A percentile compares a stretch with the other conserved stretches of the same genome.
phyloP scores from a whole-genome alignment of 2,888 invertebrate species.

The Allacma fusca region DNA sequence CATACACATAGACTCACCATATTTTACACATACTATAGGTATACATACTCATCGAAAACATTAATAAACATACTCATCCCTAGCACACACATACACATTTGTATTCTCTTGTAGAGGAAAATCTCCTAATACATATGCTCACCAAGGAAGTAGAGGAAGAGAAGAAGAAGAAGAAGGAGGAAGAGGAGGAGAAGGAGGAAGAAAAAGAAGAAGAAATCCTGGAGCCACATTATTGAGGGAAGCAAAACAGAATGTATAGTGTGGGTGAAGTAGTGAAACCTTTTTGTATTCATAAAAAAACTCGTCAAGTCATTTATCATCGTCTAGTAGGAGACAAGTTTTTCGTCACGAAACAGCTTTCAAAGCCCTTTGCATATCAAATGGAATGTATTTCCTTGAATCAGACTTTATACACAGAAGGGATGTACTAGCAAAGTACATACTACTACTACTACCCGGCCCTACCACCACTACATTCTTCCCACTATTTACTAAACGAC shows the following conservation, averaged over 20 bases:
- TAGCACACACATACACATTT: no score
- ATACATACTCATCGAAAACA: no score
- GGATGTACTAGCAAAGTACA: neutral
- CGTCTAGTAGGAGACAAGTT: conserved; percentile 48
- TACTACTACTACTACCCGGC: conserved; percentile 1
- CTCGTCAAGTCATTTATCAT: conserved; percentile 53
- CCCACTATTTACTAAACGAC: neutral
- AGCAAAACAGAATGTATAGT: conserved; percentile 32
- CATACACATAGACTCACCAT: neutral
- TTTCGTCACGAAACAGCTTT: conserved; percentile 46
- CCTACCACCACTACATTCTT: neutral
- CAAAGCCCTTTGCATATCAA: conserved; percentile 45
- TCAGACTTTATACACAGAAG: conserved; percentile 26
- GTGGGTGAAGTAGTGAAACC: conserved; percentile 29
- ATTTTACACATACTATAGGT: no score
- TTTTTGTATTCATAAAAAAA: conserved; percentile 51
- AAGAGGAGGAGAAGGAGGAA: neutral
- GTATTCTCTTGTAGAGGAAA: no score
- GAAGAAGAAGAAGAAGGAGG: neutral
- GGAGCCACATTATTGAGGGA: conserved; percentile 30
- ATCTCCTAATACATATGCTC: neutral
- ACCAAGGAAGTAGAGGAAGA: neutral
- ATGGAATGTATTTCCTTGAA: conserved; percentile 47
- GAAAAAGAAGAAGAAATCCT: conserved; percentile 1
- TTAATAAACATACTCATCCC: no score